These are phyloP conservation scores for Alcis repandata DNA, from an alignment of 2,888 invertebrate species.

Conservation along the genomic window DNA sequence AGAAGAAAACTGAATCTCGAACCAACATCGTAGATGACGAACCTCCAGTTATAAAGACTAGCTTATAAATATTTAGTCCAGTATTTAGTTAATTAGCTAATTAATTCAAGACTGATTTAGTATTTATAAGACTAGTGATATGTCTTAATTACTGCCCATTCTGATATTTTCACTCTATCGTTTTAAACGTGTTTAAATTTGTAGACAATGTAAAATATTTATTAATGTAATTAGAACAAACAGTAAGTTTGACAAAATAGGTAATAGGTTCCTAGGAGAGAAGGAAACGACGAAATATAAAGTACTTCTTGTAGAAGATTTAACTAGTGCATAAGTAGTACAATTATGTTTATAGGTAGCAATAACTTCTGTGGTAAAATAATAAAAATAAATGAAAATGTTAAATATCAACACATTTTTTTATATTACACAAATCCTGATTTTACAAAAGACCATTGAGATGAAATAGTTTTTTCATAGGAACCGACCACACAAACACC, in stretches of 20 bases:
- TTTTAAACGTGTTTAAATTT: too few species aligned
- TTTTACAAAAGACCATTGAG: too few species aligned
- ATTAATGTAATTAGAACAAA: too few species aligned
- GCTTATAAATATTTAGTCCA: constrained; percentile 38
- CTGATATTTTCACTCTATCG: too few species aligned
- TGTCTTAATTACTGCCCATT: too few species aligned
- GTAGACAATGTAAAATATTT: neutral
- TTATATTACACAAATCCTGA: too few species aligned
- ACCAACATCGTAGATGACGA: constrained; percentile 34
- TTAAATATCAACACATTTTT: too few species aligned
- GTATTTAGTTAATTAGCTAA: constrained; percentile 2
- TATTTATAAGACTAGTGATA: neutral
- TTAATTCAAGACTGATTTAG: constrained; percentile 38
- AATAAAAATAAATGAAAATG: too few species aligned
- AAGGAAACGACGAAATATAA: neutral
- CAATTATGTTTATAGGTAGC: too few species aligned
- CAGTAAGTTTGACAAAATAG: neutral
- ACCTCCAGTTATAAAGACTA: constrained; percentile 47
- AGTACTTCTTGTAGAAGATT: constrained; percentile 14
- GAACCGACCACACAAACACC: too few species aligned
- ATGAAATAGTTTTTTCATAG: too few species aligned
- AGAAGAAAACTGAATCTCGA: constrained; percentile 46
- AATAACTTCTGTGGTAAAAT: too few species aligned
- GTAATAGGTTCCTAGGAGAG: neutral
- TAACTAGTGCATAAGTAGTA: neutral